These are phyloP conservation scores for Lithobates pipiens DNA, from an alignment of 2,797 vertebrate genomes.

Conservation along the genomic window DNA sequence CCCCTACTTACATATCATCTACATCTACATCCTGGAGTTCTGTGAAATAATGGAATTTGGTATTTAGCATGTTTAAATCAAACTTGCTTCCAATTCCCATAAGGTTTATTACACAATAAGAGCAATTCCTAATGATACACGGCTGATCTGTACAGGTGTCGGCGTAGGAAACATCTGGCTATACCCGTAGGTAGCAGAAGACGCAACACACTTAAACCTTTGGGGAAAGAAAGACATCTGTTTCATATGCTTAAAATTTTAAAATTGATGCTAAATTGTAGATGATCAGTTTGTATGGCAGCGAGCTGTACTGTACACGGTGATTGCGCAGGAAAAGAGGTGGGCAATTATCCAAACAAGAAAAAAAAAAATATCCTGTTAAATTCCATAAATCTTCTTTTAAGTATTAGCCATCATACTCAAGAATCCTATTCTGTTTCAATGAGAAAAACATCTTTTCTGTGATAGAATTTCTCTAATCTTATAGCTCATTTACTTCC, in stretches of 20 bases:
- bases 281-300: conserved; percentile 58
- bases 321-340: conserved; percentile 11
- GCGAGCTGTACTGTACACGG: conserved; percentile 48
- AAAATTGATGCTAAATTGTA: conserved; percentile 59
- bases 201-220: conserved; percentile 40
- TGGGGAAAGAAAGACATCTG: conserved; percentile 61
- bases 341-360: conserved; percentile 40
- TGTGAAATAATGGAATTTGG: neutral
- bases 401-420: conserved; percentile 35
- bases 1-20: neutral
- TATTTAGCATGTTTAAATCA: conserved; percentile 21
- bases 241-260: conserved; percentile 39
- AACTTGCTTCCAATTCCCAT: conserved; percentile 14
- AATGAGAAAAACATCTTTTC: conserved; percentile 16
- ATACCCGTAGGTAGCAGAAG: conserved; percentile 56
- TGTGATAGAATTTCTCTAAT: neutral
- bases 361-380: conserved; percentile 6
- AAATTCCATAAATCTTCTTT: conserved; percentile 42
- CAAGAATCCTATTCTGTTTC: conserved; percentile 8
- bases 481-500: neutral
- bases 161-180: conserved; percentile 58
- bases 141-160: conserved; percentile 61
- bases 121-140: conserved; percentile 39
- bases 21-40: neutral
- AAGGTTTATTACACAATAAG: conserved; percentile 54